Evolutionary conservation across 2,797 vertebrate species (phyloP), one percentile per base, ranked within the genome.

Genomic region (Sciurus vulgaris): DNA sequence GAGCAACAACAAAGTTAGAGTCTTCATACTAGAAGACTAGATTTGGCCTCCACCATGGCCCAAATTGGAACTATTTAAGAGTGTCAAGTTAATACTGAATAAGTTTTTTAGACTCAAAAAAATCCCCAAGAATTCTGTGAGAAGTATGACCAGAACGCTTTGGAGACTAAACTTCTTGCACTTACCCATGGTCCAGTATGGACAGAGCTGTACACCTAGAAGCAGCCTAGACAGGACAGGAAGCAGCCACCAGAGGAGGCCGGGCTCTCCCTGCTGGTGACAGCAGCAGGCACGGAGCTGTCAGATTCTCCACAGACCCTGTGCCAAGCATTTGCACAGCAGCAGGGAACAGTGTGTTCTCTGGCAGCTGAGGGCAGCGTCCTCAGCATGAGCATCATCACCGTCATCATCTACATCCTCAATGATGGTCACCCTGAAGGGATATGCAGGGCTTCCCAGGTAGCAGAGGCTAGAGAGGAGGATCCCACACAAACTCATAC

Each of bases 241-340:
- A 70, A 93, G 49, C 51, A 54, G 30, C 35, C 30, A 13, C 4
- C 35, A 12, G 7, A 13, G 1, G 7, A 84, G 56, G 59, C 35
- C 10, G 0, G 1, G 1, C 20, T 33, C 63, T 72, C 7, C 35
- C 30, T 0, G 12, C 44, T 30, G 28, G 41, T 13, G 41, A 44
- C 22, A 33, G 33, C 14, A 11, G 7, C 33, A 17, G 5, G 13
- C 10, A 18, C 6, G 10, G 33, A 11, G 22, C 13, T 26, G 30
- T 33, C 61, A 41, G 56, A 6, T 30, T 54, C 83, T 67, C 82
- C 30, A 2, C 0, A 3, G 30, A 41, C 49, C 30, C 38, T 14
- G 41, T 7, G 18, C 5, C 10, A n/a, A 15, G 7, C 41, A 51
- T 20, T 17, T 79, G 61, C 33, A 28, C 12, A 78, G 61, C 20